phyloP scores from a whole-genome alignment of 1,140 invertebrate species.

The Lineus longissimus region DNA sequence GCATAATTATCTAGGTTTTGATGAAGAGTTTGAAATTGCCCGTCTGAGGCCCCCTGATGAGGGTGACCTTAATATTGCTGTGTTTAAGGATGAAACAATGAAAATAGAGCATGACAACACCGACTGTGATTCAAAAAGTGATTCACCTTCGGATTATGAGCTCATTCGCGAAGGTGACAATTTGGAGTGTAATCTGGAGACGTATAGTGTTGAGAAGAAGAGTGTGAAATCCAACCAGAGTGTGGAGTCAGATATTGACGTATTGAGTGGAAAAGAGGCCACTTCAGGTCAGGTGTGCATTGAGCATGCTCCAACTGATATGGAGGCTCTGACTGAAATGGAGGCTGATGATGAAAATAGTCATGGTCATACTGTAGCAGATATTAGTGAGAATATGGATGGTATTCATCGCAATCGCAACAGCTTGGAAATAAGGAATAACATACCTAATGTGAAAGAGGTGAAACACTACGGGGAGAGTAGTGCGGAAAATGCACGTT shows the following conservation, averaged over 20 bases:
- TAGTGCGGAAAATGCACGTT: conserved; percentile 22
- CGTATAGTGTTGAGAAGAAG: neutral
- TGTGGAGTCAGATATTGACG: neutral
- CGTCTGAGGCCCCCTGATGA: neutral
- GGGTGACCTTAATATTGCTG: neutral
- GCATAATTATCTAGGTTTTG: neutral
- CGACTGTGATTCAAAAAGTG: neutral
- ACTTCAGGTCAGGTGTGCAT: neutral
- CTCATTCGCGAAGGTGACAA: neutral
- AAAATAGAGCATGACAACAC: neutral
- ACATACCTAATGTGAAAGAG: conserved; percentile 45
- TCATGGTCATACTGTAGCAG: neutral
- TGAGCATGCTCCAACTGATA: neutral
- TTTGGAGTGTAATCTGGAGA: neutral
- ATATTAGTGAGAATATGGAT: conserved; percentile 5
- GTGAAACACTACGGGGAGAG: conserved; percentile 46
- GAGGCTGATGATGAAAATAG: neutral
- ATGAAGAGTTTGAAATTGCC: neutral
- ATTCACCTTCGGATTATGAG: conserved; percentile 1
- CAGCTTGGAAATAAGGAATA: conserved; percentile 50
- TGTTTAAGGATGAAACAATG: neutral
- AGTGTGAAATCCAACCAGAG: neutral
- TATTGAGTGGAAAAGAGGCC: neutral
- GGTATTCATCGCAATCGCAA: conserved; percentile 32
- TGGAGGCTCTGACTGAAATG: neutral